Evolutionary conservation across 2,113 vertebrate species (phyloP).

Genomic region (Speoplatyrhinus poulsoni): DNA sequence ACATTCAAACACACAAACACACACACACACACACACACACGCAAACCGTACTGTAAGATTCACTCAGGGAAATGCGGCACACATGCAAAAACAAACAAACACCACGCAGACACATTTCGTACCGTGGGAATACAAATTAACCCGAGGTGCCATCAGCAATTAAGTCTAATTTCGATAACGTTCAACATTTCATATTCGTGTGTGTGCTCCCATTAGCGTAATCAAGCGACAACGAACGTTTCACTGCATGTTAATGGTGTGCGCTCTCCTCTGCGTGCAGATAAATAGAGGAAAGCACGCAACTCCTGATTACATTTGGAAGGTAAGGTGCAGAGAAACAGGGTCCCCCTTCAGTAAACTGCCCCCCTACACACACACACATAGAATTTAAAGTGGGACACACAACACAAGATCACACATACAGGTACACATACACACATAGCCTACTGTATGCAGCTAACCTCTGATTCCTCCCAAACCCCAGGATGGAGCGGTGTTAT

Average conservation of each 20-base stretch:
- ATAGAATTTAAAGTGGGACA: constrained; percentile 55
- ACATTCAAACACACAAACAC: not conserved
- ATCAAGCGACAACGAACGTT: constrained; percentile 81
- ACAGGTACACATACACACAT: too few species aligned
- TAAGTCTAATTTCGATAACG: constrained; percentile 82
- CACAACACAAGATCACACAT: constrained; percentile 30
- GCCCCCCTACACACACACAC: constrained; percentile 25
- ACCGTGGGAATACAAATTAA: constrained; percentile 78
- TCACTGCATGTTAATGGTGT: constrained; percentile 75
- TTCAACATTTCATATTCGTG: constrained; percentile 78
- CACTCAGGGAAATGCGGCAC: constrained; percentile 48
- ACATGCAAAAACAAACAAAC: constrained; percentile 55
- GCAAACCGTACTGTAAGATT: constrained; percentile 30
- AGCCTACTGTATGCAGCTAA: constrained; percentile 34
- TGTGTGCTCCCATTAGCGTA: constrained; percentile 77
- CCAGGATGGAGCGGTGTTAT: constrained; percentile 65
- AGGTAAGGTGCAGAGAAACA: constrained; percentile 41
- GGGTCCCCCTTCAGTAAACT: constrained; percentile 29
- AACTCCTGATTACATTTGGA: constrained; percentile 65
- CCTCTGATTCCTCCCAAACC: constrained; percentile 51
- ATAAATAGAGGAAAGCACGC: constrained; percentile 67
- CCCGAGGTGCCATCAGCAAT: constrained; percentile 80
- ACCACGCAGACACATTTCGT: constrained; percentile 64
- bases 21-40: not conserved
- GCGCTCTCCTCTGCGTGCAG: constrained; percentile 61